Percentiles rank a stretch among this genome's conserved stretches.
Evolutionary conservation across 2,113 vertebrate genomes (phyloP).

Genomic region (Oenanthe melanoleuca): DNA sequence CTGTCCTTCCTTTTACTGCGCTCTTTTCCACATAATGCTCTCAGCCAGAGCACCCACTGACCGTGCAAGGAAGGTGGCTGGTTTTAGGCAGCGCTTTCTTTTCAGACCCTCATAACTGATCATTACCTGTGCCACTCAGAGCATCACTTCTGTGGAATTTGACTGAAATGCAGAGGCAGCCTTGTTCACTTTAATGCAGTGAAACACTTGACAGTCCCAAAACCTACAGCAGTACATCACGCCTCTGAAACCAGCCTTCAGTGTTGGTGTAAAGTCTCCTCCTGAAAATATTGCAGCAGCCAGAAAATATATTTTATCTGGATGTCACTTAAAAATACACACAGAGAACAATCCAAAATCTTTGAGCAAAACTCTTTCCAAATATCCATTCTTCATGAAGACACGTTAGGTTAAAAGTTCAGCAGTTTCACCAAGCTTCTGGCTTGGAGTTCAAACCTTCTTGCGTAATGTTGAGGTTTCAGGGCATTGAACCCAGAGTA

Average conservation of each 20-base stretch:
- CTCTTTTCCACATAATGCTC: neutral
- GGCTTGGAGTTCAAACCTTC: slow-evolving; percentile 48
- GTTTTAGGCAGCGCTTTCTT: neutral
- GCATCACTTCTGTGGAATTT: neutral
- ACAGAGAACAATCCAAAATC: slow-evolving; percentile 6
- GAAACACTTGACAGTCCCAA: neutral
- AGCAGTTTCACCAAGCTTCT: slow-evolving; percentile 49
- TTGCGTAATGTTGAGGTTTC: slow-evolving; percentile 64
- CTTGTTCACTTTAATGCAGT: neutral
- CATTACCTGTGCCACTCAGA: neutral
- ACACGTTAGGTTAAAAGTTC: slow-evolving; percentile 68
- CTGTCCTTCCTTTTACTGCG: neutral
- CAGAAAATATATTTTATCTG: slow-evolving; percentile 64
- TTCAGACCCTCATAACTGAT: neutral
- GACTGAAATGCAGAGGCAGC: neutral
- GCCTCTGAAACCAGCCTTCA: neutral
- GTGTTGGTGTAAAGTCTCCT: slow-evolving; percentile 1
- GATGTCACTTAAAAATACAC: slow-evolving; percentile 49
- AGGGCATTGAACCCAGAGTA: slow-evolving; percentile 51
- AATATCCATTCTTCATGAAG: slow-evolving; percentile 55
- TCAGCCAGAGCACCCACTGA: neutral
- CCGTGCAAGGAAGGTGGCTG: neutral
- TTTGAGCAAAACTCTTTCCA: slow-evolving; percentile 27
- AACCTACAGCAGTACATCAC: neutral
- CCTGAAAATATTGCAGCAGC: slow-evolving; percentile 25